These are phyloP conservation scores for Brenthis daphne DNA, from an alignment of 2,888 invertebrate genomes.

Conservation along the genomic window DNA sequence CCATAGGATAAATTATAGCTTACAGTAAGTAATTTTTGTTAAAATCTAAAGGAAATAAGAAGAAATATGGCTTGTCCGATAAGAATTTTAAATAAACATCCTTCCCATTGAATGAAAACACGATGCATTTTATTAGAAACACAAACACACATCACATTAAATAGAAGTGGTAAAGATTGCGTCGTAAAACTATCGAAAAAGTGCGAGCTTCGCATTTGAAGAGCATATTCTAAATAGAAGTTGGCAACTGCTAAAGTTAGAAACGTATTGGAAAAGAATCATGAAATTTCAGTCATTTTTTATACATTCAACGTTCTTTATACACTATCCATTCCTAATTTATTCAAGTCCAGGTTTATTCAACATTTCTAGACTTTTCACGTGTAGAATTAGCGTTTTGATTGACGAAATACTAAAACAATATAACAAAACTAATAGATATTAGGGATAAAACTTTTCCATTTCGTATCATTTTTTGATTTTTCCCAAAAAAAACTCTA, in stretches of 20 bases:
- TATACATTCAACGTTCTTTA: background rate
- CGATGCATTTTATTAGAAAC: slow-evolving; percentile 9
- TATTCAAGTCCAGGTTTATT: no score
- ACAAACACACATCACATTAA: slow-evolving; percentile 20
- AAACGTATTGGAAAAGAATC: slow-evolving; percentile 48
- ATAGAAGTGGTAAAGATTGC: slow-evolving; percentile 11
- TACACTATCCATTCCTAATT: no score
- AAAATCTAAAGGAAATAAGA: slow-evolving; percentile 5
- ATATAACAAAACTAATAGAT: no score
- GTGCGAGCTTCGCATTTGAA: slow-evolving; percentile 74
- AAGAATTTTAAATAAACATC: slow-evolving; percentile 15
- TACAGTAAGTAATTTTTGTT: background rate
- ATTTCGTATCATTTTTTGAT: no score
- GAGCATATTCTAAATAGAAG: slow-evolving; percentile 67
- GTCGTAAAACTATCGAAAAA: slow-evolving; percentile 48
- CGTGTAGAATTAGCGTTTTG: no score
- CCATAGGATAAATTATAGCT: background rate
- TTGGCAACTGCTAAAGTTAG: slow-evolving; percentile 26
- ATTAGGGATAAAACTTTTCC: no score
- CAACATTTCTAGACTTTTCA: no score
- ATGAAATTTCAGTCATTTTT: slow-evolving; percentile 5
- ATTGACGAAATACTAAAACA: no score
- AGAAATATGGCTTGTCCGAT: background rate
- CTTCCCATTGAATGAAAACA: slow-evolving; percentile 16
- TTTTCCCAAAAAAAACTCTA: no score